Percentiles rank a stretch among this genome's conserved stretches.
phyloP scores from a whole-genome alignment of 2,797 vertebrate genomes.

The Mus caroli region DNA sequence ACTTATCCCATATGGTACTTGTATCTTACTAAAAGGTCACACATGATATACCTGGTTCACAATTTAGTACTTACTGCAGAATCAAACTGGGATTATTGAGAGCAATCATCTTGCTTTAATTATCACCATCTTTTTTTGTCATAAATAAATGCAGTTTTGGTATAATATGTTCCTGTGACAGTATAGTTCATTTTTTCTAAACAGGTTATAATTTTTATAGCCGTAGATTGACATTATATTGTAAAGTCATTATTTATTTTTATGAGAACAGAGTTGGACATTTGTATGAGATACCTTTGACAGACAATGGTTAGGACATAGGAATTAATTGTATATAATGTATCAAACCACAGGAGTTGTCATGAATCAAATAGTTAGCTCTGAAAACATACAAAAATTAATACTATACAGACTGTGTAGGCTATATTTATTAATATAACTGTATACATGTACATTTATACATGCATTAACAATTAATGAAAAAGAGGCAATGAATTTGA shows the following conservation, averaged over 20 bases:
- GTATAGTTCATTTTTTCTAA: neutral
- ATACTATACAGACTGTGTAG: neutral
- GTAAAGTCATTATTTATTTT: neutral
- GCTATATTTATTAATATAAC: neutral
- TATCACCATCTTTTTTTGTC: neutral
- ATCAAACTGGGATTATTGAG: neutral
- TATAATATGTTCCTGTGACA: neutral
- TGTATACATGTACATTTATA: neutral
- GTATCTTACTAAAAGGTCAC: neutral
- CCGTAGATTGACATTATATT: neutral
- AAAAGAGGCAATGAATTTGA: neutral
- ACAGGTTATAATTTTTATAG: neutral
- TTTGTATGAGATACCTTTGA: neutral
- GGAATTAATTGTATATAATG: neutral
- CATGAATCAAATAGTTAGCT: neutral
- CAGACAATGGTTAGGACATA: neutral
- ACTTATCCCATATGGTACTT: neutral
- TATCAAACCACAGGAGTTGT: neutral
- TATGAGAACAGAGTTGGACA: neutral
- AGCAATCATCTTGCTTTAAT: no score
- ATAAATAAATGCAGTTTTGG: constrained; percentile 30
- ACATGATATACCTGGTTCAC: neutral
- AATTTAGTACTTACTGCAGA: neutral
- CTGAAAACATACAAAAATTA: neutral
- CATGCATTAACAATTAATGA: neutral